phyloP scores from a whole-genome alignment of 2,113 vertebrate species.

The Leptosomus discolor region DNA sequence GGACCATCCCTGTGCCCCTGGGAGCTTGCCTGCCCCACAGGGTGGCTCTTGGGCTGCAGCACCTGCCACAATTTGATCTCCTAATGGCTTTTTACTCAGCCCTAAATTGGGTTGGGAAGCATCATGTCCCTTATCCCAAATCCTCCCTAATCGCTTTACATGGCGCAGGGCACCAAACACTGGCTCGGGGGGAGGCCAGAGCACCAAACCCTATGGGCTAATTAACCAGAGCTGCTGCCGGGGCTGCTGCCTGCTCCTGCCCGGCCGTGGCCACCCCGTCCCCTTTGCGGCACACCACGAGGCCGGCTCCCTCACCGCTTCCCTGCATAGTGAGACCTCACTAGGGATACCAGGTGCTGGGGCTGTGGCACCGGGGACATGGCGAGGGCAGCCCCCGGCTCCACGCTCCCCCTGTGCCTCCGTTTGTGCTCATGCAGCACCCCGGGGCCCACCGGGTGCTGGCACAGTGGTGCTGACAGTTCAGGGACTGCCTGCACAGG shows the following conservation, averaged over 20 bases:
- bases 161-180: background rate
- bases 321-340: fast-evolving
- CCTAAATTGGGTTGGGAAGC: slow-evolving; percentile 27
- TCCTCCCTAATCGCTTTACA: slow-evolving; percentile 8
- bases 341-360: background rate
- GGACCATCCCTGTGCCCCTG: background rate
- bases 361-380: background rate
- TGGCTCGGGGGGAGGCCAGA: background rate
- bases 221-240: background rate
- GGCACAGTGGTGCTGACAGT: background rate
- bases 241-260: background rate
- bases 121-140: background rate
- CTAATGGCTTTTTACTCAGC: slow-evolving; percentile 25
- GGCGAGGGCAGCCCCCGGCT: background rate
- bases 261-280: background rate
- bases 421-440: background rate
- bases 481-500: background rate
- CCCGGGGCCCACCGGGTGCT: background rate
- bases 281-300: background rate
- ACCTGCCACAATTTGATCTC: background rate
- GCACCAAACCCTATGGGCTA: background rate
- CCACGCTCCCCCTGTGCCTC: background rate
- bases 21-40: background rate
- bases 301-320: fast-evolving
- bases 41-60: background rate